These are phyloP conservation scores for Aspidiotus destructor DNA, from an alignment of 2,888 invertebrate genomes.

Conservation along the genomic window DNA sequence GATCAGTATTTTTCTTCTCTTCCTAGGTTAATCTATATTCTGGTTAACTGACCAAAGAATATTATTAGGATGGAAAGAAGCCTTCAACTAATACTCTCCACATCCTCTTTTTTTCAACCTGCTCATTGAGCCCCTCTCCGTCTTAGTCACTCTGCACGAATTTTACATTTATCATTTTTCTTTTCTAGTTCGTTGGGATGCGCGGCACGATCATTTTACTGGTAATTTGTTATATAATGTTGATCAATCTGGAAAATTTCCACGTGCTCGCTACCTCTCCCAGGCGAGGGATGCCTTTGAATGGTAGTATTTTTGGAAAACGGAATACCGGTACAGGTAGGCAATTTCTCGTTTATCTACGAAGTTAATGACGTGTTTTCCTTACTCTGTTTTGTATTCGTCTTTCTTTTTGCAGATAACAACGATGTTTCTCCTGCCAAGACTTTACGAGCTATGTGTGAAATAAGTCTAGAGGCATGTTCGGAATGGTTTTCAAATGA, in stretches of 20 bases:
- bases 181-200: too few species aligned
- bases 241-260: constrained; percentile 5
- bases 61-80: too few species aligned
- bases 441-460: constrained; percentile 20
- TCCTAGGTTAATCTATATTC: too few species aligned
- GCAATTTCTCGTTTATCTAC: not conserved
- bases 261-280: constrained; percentile 9
- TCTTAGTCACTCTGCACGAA: too few species aligned
- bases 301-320: constrained; percentile 30
- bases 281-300: constrained; percentile 8
- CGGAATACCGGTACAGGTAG: constrained; percentile 14
- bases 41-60: too few species aligned
- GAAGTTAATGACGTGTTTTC: too few species aligned
- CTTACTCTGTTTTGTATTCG: not conserved
- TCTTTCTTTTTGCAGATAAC: constrained; percentile 1
- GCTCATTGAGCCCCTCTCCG: too few species aligned
- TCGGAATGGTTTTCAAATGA: constrained; percentile 26
- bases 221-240: constrained; percentile 3
- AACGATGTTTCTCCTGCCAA: constrained; percentile 4
- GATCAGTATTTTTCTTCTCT: too few species aligned
- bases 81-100: too few species aligned
- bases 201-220: too few species aligned
- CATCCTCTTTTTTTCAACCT: too few species aligned
- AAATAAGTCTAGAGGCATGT: constrained; percentile 17
- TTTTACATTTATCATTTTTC: too few species aligned